These are phyloP conservation scores for Sabatieria punctata DNA, from an alignment of 2,888 invertebrate genomes.

Conservation along the genomic window DNA sequence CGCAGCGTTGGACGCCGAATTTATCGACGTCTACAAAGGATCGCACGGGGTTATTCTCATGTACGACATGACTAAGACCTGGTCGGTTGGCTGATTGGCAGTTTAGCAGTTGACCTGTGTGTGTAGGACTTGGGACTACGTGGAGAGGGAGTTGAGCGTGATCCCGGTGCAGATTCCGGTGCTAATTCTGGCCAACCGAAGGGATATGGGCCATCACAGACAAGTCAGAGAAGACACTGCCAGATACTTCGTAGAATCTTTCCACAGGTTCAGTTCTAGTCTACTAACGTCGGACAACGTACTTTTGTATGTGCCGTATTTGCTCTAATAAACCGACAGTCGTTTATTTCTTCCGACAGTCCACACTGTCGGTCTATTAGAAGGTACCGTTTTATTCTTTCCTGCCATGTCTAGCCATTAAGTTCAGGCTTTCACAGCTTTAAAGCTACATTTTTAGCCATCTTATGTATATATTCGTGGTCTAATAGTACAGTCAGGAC, in stretches of 20 bases:
- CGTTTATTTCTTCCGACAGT: too few species aligned
- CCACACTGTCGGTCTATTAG: too few species aligned
- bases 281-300: neutral
- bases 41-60: slow-evolving; percentile 82
- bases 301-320: neutral
- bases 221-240: slow-evolving; percentile 58
- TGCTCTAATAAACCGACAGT: too few species aligned
- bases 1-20: slow-evolving; percentile 63
- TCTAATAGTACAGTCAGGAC: too few species aligned
- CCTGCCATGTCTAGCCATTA: too few species aligned
- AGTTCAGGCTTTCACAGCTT: too few species aligned
- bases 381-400: too few species aligned
- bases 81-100: slow-evolving; percentile 41
- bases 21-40: slow-evolving; percentile 85
- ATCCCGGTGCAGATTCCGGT: slow-evolving; percentile 47
- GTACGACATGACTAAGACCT: slow-evolving; percentile 82
- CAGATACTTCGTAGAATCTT: slow-evolving; percentile 48
- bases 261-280: slow-evolving; percentile 39
- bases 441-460: too few species aligned
- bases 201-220: slow-evolving; percentile 90
- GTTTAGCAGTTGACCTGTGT: neutral
- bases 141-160: slow-evolving; percentile 64
- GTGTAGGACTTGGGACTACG: slow-evolving; percentile 75
- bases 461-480: too few species aligned
- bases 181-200: slow-evolving; percentile 75